Evolutionary conservation across 2,113 vertebrate genomes (phyloP).

Genomic region (Pangasianodon gigas): DNA sequence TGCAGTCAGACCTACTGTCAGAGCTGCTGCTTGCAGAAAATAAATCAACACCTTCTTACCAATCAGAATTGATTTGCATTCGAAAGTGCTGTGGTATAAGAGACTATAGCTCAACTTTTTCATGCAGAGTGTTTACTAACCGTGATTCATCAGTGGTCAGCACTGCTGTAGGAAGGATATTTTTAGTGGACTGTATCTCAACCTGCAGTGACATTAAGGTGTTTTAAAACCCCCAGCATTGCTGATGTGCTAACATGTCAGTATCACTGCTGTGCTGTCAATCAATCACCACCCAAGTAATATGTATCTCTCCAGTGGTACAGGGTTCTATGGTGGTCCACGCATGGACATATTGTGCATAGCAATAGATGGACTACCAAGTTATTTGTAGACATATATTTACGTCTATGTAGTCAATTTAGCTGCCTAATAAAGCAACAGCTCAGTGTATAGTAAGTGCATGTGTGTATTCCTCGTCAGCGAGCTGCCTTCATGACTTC

Average conservation of each 20-base stretch:
- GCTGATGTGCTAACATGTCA: background rate
- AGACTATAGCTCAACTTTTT: background rate
- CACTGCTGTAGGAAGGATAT: background rate
- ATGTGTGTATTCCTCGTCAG: conserved; percentile 55
- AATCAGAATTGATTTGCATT: background rate
- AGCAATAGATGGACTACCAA: background rate
- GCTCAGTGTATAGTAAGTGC: background rate
- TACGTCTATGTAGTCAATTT: background rate
- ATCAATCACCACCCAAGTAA: background rate
- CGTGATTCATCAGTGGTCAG: background rate
- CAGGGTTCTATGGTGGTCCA: background rate
- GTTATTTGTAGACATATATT: background rate
- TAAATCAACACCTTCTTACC: background rate
- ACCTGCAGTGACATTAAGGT: background rate
- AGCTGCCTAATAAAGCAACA: background rate
- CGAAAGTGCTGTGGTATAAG: background rate
- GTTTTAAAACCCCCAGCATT: background rate
- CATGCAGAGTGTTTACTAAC: background rate
- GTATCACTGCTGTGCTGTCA: background rate
- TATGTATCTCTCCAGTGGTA: background rate
- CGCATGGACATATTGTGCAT: background rate
- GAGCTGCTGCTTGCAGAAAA: background rate
- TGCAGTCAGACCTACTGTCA: too few species aligned
- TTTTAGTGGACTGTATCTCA: background rate
- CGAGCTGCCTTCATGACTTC: conserved; percentile 68